Evolutionary conservation across 2,888 invertebrate species (phyloP), one percentile per base, ranked within the genome.

Genomic region (Caenorhabditis virilis): DNA sequence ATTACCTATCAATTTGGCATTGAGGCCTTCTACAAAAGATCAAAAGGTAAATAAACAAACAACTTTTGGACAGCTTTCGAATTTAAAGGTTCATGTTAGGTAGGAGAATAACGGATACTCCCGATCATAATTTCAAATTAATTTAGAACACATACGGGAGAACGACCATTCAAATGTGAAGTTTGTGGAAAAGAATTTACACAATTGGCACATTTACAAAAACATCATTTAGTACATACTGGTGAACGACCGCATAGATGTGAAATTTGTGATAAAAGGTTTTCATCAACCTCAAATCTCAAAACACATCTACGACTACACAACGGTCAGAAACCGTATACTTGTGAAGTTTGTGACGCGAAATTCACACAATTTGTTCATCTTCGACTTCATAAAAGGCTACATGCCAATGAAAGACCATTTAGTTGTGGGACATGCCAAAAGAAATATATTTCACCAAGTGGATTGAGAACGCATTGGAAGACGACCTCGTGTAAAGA

Each of bases 301-400:
- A 98, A 98, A 86, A 98, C 98, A 13, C 98, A 98, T 86, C 88
- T 97, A 84, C 89, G 97, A 75, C 87, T 97, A 81, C 95, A 97
- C 86, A 94, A 92, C 56, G 95, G 74, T 11, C 69, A 69, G 46
- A 74, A 74, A 63, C 85, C 85, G 16, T 86, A 85, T 74, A 70
- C 91, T 7, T 97, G 97, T 85, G 95, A 95, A 84, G 88, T 94
- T 53, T 98, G 98, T 84, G 91, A 93, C 69, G 93, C 95, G 76
- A 95, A 93, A 85, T 98, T 98, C 86, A 98, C 97, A 2, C 98
- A 98, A 86, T 95, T 94, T 84, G 97, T 98, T 56, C 98, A 98
- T 85, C 88, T 98, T 73, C 95, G 97, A 86, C 84, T 88, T 20
- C 95, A 97, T 87, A 93, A 94, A 85, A 87, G 97, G 69, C 87